Evolutionary conservation across 1,140 invertebrate genomes (phyloP), one percentile per base, ranked within the genome.

Genomic region (Notospermus geniculatus): DNA sequence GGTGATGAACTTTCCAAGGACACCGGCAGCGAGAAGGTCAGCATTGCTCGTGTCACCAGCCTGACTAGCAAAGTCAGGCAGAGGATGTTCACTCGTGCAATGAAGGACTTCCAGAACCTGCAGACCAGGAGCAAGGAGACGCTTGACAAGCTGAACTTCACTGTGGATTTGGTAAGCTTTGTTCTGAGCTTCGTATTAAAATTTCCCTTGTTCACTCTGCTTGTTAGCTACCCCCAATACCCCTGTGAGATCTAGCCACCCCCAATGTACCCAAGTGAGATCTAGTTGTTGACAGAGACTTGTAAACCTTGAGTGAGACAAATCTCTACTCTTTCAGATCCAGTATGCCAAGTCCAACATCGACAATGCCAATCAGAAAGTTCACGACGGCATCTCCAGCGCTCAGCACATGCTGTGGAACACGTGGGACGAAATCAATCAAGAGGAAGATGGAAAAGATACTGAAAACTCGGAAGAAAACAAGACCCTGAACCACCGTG

Each of bases 51-150:
- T 55, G 71, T 67, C 25, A 57, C 54, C 2, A 46, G 62, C 53
- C 57, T 74, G 59, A 70, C 67, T 41, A 58, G 58, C 2, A 74
- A 72, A 29, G 62, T 74, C 11, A 57, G 70, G 1, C 63, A 63
- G 11, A 64, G 72, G 19, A 70, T 74, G 72, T 74, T 71, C 61
- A 71, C 68, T 30, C 61, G 65, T 15, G 71, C 72, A 9, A 60
- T 74, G 64, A 71, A 53, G 27, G 71, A 74, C n/a, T 57, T 74
- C 25, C 66, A 59, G 22, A 62, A 59, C 0, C 50, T 72, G 5
- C 67, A 71, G 52, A 56, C 71, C 11, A 61, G 69, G n/a, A 71
- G 71, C 41, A 55, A 65, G 54, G 72, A 72, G 45, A 66, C 65
- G 28, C 50, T 74, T 1, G 63, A 63, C 23, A 71, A 70, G 43